Evolutionary conservation across 2,888 invertebrate species (phyloP).

Genomic region (Adelphocoris suturalis): DNA sequence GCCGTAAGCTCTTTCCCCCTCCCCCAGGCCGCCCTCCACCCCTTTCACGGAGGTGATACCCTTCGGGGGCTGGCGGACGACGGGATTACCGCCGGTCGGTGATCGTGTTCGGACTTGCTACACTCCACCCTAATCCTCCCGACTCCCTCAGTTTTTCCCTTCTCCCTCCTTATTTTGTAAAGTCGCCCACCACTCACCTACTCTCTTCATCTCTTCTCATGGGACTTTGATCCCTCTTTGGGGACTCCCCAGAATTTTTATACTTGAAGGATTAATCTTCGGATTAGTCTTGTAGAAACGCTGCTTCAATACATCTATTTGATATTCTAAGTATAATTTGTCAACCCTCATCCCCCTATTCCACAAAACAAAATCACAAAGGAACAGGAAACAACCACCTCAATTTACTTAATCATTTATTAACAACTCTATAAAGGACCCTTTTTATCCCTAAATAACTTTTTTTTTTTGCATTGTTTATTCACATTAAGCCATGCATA

Average conservation of each 20-base stretch:
- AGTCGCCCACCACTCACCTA: constrained; percentile 31
- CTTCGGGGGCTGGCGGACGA: constrained; percentile 28
- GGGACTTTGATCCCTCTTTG: constrained; percentile 50
- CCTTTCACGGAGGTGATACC: neutral
- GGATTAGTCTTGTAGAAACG: neutral
- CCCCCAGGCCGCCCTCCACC: neutral
- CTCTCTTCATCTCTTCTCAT: constrained; percentile 16
- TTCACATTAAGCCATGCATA: no score
- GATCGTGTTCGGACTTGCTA: constrained; percentile 70
- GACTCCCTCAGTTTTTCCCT: constrained; percentile 30
- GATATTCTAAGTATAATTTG: no score
- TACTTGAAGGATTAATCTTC: constrained; percentile 33
- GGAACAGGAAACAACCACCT: no score
- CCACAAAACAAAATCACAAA: no score
- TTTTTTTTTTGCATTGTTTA: no score
- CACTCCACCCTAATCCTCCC: constrained; percentile 63
- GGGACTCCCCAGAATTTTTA: constrained; percentile 50
- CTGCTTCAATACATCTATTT: neutral
- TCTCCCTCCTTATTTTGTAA: constrained; percentile 36
- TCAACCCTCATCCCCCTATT: no score
- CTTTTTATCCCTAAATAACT: no score
- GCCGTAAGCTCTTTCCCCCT: neutral
- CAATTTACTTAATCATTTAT: no score
- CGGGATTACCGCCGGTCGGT: constrained; percentile 64
- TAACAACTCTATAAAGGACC: no score